Evolutionary conservation across 2,113 vertebrate species (phyloP).

Genomic region (Chaetops frenatus): DNA sequence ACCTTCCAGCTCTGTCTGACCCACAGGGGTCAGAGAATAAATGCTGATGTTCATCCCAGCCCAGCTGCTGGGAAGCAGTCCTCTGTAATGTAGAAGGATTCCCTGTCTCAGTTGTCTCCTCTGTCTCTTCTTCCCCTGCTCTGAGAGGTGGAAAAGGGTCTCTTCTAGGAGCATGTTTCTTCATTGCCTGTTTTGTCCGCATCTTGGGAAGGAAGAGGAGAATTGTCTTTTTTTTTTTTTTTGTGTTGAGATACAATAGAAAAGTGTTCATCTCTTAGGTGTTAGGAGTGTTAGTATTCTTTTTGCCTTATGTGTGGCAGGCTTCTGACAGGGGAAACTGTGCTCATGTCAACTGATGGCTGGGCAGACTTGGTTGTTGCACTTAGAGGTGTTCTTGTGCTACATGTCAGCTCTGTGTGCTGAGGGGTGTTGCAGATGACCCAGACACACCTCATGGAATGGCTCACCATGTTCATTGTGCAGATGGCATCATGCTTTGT

Average conservation of each 20-base stretch:
- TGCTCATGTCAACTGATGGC: background rate
- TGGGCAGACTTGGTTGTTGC: background rate
- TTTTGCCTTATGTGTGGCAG: background rate
- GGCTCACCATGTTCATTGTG: fast-evolving
- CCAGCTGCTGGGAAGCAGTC: background rate
- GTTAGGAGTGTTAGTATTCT: background rate
- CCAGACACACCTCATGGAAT: fast-evolving
- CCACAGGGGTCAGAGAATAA: background rate
- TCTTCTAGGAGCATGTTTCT: background rate
- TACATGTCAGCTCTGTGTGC: background rate
- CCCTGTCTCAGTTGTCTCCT: background rate
- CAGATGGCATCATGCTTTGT: background rate
- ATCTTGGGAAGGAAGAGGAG: background rate
- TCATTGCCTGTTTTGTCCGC: background rate
- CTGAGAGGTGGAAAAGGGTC: background rate
- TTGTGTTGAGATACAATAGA: background rate
- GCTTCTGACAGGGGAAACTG: background rate
- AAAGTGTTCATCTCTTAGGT: background rate
- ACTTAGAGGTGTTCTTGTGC: background rate
- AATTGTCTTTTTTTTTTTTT: background rate
- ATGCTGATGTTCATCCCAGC: background rate
- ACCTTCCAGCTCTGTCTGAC: background rate
- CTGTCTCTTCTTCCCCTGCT: background rate
- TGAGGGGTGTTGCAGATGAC: background rate
- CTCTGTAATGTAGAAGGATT: background rate